A percentile compares a stretch with the other conserved stretches of the same genome.
Conservation (phyloP, 64 coral and sea anemone species). For the Montipora capricornis region DNA sequence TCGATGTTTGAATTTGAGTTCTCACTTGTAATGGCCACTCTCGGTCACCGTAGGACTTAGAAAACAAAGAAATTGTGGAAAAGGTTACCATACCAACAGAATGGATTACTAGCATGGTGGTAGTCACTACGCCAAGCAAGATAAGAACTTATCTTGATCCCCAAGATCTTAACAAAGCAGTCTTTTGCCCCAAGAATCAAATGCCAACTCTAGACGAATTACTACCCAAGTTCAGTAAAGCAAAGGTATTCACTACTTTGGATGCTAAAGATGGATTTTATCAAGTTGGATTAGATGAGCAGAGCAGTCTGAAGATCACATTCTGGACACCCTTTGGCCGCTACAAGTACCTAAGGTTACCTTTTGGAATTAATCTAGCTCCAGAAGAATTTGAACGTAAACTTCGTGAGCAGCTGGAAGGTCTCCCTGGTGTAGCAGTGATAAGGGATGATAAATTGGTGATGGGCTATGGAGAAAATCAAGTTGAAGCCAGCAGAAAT, state of each 20-base stretch:
- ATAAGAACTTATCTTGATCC: no score
- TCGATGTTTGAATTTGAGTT: no score
- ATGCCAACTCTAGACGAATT: no score
- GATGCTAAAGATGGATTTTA: not conserved
- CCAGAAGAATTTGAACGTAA: slow-evolving; percentile 6
- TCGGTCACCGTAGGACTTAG: not conserved
- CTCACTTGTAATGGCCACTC: no score
- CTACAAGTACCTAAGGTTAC: not conserved
- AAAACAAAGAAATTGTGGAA: no score
- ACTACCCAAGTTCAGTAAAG: not conserved
- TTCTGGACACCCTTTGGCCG: not conserved
- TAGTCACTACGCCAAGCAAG: no score
- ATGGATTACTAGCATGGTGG: no score
- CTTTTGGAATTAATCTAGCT: not conserved
- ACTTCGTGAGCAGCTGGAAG: not conserved
- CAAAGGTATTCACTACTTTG: not conserved
- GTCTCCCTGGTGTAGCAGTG: not conserved
- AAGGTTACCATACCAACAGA: no score
- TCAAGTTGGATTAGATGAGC: not conserved
- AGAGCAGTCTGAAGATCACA: not conserved
- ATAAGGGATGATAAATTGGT: not conserved
- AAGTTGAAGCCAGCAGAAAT: not conserved
- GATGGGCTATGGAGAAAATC: not conserved
- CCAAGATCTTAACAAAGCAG: no score
- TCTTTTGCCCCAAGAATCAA: no score